phyloP scores from a whole-genome alignment of 2,888 invertebrate species.

The Ferrisia virgata region DNA sequence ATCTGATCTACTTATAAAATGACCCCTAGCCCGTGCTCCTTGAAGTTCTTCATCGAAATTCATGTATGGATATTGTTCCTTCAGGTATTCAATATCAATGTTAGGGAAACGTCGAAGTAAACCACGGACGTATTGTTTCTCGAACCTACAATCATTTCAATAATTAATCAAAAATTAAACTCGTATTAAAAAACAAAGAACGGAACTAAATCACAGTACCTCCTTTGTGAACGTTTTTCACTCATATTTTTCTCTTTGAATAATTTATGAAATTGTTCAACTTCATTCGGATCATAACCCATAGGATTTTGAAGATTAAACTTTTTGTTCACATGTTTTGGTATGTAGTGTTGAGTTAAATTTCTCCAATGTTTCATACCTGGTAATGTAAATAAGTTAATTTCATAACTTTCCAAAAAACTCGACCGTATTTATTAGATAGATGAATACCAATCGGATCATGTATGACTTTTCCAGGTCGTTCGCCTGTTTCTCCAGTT shows the following conservation, averaged over 20 bases:
- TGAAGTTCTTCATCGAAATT: constrained; percentile 53
- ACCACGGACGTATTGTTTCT: constrained; percentile 51
- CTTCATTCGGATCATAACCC: constrained; percentile 61
- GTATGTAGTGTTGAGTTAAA: constrained; percentile 64
- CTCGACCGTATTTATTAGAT: background rate
- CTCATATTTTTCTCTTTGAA: constrained; percentile 67
- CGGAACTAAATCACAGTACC: constrained; percentile 50
- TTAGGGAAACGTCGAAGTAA: constrained; percentile 73
- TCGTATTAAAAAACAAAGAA: background rate
- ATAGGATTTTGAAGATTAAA: constrained; percentile 63
- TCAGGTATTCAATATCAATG: constrained; percentile 67
- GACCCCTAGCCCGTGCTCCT: background rate
- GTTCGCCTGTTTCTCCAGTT: constrained; percentile 80
- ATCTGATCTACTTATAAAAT: background rate
- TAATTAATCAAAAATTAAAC: background rate
- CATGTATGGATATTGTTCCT: constrained; percentile 71
- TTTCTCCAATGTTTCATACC: constrained; percentile 51
- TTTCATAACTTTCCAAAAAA: background rate
- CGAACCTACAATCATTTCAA: constrained; percentile 50
- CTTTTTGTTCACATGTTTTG: constrained; percentile 64
- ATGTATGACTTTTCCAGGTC: constrained; percentile 62
- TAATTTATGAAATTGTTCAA: constrained; percentile 61
- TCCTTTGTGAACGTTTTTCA: constrained; percentile 57
- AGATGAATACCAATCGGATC: constrained; percentile 62
- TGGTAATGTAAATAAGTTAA: constrained; percentile 50